A percentile compares a stretch with the other conserved stretches of the same genome.
Evolutionary conservation across 1,140 invertebrate species (phyloP).

Genomic region (Calycopis cecrops): DNA sequence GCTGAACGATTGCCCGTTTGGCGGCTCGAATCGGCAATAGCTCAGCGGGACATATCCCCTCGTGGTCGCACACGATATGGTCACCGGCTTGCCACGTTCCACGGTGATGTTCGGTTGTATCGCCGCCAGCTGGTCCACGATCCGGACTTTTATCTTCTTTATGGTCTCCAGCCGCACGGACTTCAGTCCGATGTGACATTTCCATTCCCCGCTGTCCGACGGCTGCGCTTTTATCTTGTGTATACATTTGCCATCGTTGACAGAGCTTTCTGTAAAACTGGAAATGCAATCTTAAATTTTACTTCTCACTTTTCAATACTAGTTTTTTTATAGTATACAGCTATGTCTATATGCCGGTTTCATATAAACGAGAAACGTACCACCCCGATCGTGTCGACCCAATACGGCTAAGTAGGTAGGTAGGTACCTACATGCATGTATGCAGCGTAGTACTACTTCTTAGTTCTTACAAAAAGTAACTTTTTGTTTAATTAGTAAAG

Average conservation of each 20-base stretch:
- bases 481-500: too few relatives aligned
- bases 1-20: constrained; percentile 47
- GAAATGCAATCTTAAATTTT: not conserved
- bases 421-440: too few relatives aligned
- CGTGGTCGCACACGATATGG: constrained; percentile 44
- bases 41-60: constrained; percentile 40
- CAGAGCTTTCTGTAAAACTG: constrained; percentile 41
- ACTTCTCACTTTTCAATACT: not conserved
- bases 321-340: too few relatives aligned
- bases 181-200: constrained; percentile 48
- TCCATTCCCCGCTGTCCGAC: constrained; percentile 49
- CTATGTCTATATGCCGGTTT: too few relatives aligned
- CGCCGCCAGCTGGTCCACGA: constrained; percentile 51
- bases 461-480: too few relatives aligned
- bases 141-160: constrained; percentile 44
- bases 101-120: constrained; percentile 41
- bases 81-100: constrained; percentile 37
- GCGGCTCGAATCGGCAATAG: constrained; percentile 62
- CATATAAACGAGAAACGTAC: too few relatives aligned
- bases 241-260: constrained; percentile 42
- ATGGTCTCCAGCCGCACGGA: constrained; percentile 37
- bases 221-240: constrained; percentile 38
- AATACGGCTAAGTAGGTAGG: too few relatives aligned
- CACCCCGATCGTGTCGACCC: too few relatives aligned
- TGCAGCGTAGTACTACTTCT: too few relatives aligned